Base-by-base conservation (phyloP, 2,888 invertebrate genomes). In the Pristionchus japonicus region DNA sequence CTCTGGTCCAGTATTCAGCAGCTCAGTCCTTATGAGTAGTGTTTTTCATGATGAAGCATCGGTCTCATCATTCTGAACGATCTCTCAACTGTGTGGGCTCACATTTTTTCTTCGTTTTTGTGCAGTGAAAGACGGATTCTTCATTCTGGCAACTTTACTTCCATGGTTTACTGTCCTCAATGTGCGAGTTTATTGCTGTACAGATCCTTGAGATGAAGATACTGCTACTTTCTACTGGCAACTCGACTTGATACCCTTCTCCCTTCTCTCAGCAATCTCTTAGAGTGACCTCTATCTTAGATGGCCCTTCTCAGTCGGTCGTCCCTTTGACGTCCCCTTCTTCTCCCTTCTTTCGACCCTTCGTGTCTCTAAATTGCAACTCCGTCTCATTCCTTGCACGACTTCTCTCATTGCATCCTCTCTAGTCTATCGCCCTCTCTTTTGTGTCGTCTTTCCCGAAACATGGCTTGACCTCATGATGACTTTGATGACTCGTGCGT, bases 341-440 rank as follows among this genome's bases (percentile, higher is more conserved):
- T 43, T 43, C 43, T 43, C 43, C 40, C 27, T 31, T 67, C 34
- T 13, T 13, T 67, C n/a, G 27, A 15, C 64, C 34, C 64, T 34
- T 74, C 37, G 40, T 74, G 74, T 74, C 74, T 67, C 74, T 40
- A 74, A 40, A 74, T 74, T 74, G 74, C 37, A 74, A 74, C 37
- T 74, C 74, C 40, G 23, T 57, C 57, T 57, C 57, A 57, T n/a
- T 57, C 40, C 64, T 67, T 74, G 74, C 74, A 74, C 74, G 23
- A 37, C 17, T 74, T 40, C 74, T 67, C 64, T 31, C 31, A 31
- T 31, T 31, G 31, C 37, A 11, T 43, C 7, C 74, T 11, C 37
- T 40, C 70, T 37, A 70, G 64, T 27, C 64, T 64, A 27, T 64
- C n/a, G n/a, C n/a, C n/a, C n/a, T n/a, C n/a, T 23, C 74, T 31